Evolutionary conservation across 2,797 vertebrate genomes (phyloP).

Genomic region (Ciconia nigra): DNA sequence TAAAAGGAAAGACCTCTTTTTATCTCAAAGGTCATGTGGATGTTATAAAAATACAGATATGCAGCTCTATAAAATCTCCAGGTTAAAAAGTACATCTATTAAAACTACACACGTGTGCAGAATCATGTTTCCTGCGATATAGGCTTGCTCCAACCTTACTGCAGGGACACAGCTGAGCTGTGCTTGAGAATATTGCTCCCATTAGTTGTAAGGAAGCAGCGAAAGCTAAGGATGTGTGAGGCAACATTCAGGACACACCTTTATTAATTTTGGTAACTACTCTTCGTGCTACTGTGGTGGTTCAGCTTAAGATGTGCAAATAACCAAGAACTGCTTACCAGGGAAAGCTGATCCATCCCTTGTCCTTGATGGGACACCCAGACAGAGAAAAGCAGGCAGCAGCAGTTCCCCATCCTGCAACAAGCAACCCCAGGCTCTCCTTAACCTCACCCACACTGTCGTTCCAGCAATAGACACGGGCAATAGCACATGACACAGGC

Average conservation of each 20-base stretch:
- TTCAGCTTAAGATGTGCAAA: not conserved
- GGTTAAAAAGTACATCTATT: slow-evolving; percentile 18
- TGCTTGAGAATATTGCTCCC: not conserved
- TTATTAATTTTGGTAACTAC: not conserved
- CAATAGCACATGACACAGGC: accelerated
- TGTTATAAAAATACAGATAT: slow-evolving; percentile 16
- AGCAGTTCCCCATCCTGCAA: not conserved
- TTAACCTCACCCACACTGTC: not conserved
- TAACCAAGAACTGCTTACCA: not conserved
- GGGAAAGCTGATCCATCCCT: not conserved
- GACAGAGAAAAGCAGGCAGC: not conserved
- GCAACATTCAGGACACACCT: not conserved
- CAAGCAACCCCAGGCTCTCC: not conserved
- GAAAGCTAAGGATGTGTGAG: not conserved
- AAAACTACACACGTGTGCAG: not conserved
- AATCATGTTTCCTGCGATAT: not conserved
- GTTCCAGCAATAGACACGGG: not conserved
- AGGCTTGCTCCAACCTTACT: not conserved
- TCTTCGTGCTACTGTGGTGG: not conserved
- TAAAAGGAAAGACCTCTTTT: slow-evolving; percentile 48
- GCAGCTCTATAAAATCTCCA: not conserved
- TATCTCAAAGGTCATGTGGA: slow-evolving; percentile 34
- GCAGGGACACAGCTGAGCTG: not conserved
- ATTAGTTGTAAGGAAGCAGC: not conserved
- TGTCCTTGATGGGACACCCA: not conserved